Conservation (phyloP, 2,113 vertebrate genomes). For the Copsychus sechellarum region DNA sequence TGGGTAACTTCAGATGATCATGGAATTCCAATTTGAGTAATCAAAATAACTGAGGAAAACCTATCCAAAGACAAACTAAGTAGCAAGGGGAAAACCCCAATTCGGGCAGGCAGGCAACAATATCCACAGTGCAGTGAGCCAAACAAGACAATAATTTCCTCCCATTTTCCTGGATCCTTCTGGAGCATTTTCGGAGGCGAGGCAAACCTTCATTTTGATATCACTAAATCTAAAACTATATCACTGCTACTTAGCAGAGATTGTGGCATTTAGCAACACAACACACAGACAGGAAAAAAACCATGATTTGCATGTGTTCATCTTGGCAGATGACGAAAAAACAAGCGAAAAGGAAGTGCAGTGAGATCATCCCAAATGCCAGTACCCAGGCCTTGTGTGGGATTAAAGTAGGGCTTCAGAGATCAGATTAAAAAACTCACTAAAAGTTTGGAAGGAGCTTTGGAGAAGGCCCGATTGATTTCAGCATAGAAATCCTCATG, state of each 20-base stretch:
- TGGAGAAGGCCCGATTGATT: neutral
- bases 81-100: neutral
- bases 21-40: neutral
- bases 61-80: neutral
- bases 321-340: neutral
- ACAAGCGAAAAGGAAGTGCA: neutral
- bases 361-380: neutral
- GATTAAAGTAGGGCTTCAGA: neutral
- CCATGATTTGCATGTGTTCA: neutral
- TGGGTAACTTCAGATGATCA: rapidly evolving
- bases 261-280: neutral
- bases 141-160: neutral
- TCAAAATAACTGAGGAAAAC: neutral
- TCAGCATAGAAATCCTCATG: neutral
- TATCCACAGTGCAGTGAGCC: neutral
- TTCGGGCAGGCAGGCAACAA: neutral
- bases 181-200: neutral
- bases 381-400: neutral
- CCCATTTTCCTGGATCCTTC: neutral
- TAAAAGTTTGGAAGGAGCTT: neutral
- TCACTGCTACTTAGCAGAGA: neutral
- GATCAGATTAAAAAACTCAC: neutral
- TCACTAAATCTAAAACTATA: neutral
- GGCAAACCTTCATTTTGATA: neutral
- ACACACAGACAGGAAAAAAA: neutral